phyloP scores from a whole-genome alignment of 23 tunicate genomes.

The Trididemnum nubilum region DNA sequence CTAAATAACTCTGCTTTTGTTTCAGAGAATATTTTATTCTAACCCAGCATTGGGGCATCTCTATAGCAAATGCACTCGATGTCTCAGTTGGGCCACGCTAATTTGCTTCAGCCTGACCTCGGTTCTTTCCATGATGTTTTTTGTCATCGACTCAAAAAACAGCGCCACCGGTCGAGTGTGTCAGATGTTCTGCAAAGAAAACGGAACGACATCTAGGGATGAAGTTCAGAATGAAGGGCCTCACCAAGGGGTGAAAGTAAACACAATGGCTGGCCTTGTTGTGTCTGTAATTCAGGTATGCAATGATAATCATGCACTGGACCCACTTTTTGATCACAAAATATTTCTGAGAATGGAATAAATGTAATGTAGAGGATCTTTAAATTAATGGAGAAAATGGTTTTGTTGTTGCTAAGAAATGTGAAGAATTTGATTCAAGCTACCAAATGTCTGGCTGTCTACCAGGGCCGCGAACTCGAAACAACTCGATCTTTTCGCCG shows the following conservation, averaged over 20 bases:
- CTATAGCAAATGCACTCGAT: slow-evolving; percentile 54
- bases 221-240: neutral
- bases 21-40: slow-evolving; percentile 84
- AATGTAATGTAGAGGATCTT: too few species aligned
- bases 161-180: slow-evolving; percentile 91
- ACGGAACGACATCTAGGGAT: neutral
- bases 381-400: too few species aligned
- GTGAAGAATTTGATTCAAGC: too few species aligned
- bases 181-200: neutral
- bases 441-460: too few species aligned
- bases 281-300: slow-evolving; percentile 75
- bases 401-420: too few species aligned
- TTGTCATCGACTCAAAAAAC: slow-evolving; percentile 69
- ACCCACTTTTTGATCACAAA: too few species aligned
- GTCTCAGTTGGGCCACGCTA: slow-evolving; percentile 78
- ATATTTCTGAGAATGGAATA: too few species aligned
- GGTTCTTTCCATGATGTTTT: slow-evolving; percentile 63
- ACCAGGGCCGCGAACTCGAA: too few species aligned
- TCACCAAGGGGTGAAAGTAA: slow-evolving; percentile 72
- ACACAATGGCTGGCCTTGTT: slow-evolving; percentile 65
- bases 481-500: too few species aligned
- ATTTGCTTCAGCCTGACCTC: slow-evolving; percentile 57
- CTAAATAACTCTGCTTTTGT: too few species aligned
- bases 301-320: too few species aligned
- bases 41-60: slow-evolving; percentile 75